Base-by-base conservation (phyloP, 2,888 invertebrate species). In the Atethmia centrago region DNA sequence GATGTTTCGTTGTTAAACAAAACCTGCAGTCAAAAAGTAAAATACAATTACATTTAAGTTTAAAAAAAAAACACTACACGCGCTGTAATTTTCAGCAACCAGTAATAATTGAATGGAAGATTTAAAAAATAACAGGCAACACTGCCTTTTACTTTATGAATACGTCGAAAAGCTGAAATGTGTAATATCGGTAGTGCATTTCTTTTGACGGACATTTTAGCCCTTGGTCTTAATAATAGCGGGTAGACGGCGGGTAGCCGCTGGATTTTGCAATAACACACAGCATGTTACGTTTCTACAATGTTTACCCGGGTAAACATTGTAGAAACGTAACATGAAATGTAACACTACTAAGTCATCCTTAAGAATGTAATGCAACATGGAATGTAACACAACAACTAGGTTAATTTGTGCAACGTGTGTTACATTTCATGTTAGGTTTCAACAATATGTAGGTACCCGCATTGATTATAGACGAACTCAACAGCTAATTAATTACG, bases 101-200 rank as follows among this genome's bases (percentile, higher is more conserved):
- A 51, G 10, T 12, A 65, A 40, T 40, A 21, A 51, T 51, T 12
- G 1, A 28, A 51, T 4, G 16, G 9, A n/a, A 28, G 1, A 12
- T 10, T 51, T 25, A 5, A 68, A 31, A 58, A 59, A 36, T n/a
- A 51, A 51, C 51, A n/a, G n/a, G n/a, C 51, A 40, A 40, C 40
- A 40, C 1, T 40, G 40, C 40, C 8, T 40, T 40, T 40, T 40
- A 51, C n/a, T 51, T 51, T 51, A n/a, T 10, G 10, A 51, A n/a
- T 12, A n/a, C 51, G 3, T 51, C n/a, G n/a, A 51, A 12, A 51
- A 49, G n/a, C 49, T 49, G 51, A 51, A 51, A 51, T 51, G n/a
- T n/a, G 51, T 51, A 51, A 51, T 51, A n/a, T 51, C n/a, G n/a
- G 10, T n/a, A n/a, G 51, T 51, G 49, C 51, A 51, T 51, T 51